A percentile compares a stretch with the other conserved stretches of the same genome.
Conservation (phyloP, 2,888 invertebrate species). For the Rhamphomyia laevipes region DNA sequence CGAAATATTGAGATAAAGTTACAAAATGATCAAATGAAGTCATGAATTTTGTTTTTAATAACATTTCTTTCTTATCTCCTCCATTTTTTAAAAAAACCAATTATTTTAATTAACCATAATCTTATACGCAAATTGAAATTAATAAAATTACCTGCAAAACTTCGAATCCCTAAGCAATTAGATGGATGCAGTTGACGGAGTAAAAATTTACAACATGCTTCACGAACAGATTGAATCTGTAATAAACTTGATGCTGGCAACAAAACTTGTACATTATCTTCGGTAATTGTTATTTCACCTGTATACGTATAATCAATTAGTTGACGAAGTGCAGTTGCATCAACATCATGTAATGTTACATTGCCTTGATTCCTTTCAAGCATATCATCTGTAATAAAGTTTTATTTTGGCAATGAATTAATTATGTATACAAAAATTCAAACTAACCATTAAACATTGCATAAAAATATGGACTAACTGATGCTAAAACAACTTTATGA, state of each 20-base stretch:
- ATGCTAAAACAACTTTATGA: constrained; percentile 61
- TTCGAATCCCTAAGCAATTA: constrained; percentile 63
- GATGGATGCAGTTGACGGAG: constrained; percentile 62
- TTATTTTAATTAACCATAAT: too few species aligned
- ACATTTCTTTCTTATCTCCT: too few species aligned
- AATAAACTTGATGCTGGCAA: constrained; percentile 62
- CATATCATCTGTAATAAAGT: constrained; percentile 31
- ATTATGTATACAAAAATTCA: background rate
- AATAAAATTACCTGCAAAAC: constrained; percentile 42
- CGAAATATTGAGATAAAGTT: too few species aligned
- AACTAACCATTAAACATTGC: constrained; percentile 44
- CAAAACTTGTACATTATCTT: constrained; percentile 55
- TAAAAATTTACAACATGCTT: constrained; percentile 64
- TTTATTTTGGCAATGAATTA: background rate
- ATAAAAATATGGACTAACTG: constrained; percentile 65
- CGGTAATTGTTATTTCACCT: constrained; percentile 55
- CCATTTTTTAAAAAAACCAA: too few species aligned
- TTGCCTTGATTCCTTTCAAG: constrained; percentile 34
- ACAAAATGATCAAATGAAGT: too few species aligned
- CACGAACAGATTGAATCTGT: constrained; percentile 55
- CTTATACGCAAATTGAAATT: too few species aligned
- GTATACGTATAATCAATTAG: constrained; percentile 66
- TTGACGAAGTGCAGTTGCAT: constrained; percentile 50
- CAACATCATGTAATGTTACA: constrained; percentile 38
- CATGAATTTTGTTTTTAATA: too few species aligned